Conservation (phyloP, 2,797 vertebrate species). For the Fistularia commersonii region DNA sequence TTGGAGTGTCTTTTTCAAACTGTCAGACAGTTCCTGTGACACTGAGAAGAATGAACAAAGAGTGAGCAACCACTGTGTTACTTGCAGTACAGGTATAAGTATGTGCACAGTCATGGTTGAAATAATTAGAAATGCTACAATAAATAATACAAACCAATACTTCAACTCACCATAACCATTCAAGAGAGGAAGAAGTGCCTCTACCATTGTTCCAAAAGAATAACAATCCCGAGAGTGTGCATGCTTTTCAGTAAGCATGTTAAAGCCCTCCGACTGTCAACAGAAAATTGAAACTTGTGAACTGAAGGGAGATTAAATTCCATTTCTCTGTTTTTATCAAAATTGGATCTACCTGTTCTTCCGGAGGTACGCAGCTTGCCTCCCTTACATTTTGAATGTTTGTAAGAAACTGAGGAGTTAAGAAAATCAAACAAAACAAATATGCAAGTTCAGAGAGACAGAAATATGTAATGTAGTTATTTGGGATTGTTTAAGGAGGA, state of each 20-base stretch:
- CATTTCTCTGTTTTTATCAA: background rate
- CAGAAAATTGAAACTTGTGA: conserved; percentile 13
- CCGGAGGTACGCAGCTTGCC: conserved; percentile 80
- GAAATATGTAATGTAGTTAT: background rate
- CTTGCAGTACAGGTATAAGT: background rate
- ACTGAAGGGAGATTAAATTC: background rate
- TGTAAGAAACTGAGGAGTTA: conserved; percentile 80
- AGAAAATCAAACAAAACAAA: conserved; percentile 12
- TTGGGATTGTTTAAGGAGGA: background rate
- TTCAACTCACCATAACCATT: conserved; percentile 80
- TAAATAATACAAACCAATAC: background rate
- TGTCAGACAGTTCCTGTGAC: conserved; percentile 70
- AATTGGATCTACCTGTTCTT: conserved; percentile 78
- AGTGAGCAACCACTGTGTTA: background rate
- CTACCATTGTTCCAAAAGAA: conserved; percentile 85
- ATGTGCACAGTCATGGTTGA: background rate
- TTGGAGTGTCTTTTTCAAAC: conserved; percentile 84
- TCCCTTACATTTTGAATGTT: conserved; percentile 83
- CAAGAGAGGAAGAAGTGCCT: conserved; percentile 79
- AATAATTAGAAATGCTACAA: background rate
- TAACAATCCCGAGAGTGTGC: conserved; percentile 91
- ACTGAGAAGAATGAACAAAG: conserved; percentile 48
- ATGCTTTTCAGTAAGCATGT: conserved; percentile 77
- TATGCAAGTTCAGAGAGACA: background rate
- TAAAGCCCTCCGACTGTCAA: conserved; percentile 70